Percentiles rank a stretch among this genome's conserved stretches.
Conservation (phyloP, 1,140 invertebrate genomes). For the Hestina assimilis region DNA sequence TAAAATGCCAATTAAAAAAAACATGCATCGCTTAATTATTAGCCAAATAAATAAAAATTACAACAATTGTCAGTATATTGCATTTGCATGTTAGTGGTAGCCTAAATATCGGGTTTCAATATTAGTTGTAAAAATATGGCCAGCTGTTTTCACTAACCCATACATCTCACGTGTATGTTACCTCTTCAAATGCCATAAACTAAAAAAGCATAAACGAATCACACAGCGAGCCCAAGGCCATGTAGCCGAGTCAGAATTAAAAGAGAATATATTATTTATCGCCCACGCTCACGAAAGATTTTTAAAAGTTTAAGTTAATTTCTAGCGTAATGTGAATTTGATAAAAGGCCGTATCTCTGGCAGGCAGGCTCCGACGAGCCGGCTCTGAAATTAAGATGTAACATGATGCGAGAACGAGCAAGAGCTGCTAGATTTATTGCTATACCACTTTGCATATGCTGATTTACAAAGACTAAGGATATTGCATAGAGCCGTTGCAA, state of each 20-base stretch:
- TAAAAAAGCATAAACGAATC: constrained; percentile 57
- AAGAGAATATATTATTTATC: constrained; percentile 62
- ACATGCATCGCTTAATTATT: constrained; percentile 6
- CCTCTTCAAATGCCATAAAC: constrained; percentile 35
- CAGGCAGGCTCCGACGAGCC: constrained; percentile 69
- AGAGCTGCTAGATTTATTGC: constrained; percentile 79
- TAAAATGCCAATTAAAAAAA: constrained; percentile 72
- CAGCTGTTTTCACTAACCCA: background rate
- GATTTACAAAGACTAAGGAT: constrained; percentile 75
- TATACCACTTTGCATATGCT: constrained; percentile 80
- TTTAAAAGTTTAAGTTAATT: constrained; percentile 67
- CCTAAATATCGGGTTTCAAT: background rate
- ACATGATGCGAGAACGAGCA: constrained; percentile 80
- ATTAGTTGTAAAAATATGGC: background rate
- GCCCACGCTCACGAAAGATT: constrained; percentile 55
- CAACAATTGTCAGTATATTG: background rate
- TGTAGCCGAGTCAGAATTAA: constrained; percentile 59
- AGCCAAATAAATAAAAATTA: constrained; percentile 1
- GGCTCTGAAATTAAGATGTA: constrained; percentile 79
- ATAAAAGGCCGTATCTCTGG: constrained; percentile 75
- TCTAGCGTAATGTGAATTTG: constrained; percentile 74
- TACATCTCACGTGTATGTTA: background rate
- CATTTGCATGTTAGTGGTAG: background rate
- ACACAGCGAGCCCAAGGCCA: constrained; percentile 53
- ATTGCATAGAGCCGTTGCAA: constrained; percentile 40